Evolutionary conservation across 2,797 vertebrate genomes (phyloP).

Genomic region (Ciconia nigra): DNA sequence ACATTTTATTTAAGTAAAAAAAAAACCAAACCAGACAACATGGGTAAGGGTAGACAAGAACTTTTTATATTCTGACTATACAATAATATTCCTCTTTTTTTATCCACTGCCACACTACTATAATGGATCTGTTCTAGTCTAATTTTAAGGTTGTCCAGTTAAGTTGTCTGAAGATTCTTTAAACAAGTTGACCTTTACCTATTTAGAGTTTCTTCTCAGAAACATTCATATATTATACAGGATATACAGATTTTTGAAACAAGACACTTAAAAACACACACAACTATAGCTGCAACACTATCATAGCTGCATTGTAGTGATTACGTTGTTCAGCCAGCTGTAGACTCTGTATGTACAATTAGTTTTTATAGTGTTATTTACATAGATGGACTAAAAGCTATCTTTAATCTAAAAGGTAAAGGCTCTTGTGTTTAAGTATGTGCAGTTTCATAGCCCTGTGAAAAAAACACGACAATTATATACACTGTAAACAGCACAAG

Average conservation of each 20-base stretch:
- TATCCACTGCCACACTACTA: conserved; percentile 66
- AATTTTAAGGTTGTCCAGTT: conserved; percentile 76
- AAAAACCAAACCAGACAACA: conserved; percentile 64
- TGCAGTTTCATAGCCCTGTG: conserved; percentile 80
- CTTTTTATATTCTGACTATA: conserved; percentile 75
- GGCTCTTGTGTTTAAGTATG: conserved; percentile 75
- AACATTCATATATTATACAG: conserved; percentile 80
- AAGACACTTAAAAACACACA: conserved; percentile 70
- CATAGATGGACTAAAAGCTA: conserved; percentile 74
- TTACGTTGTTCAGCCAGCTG: conserved; percentile 68
- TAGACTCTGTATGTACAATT: conserved; percentile 71
- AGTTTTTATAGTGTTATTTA: conserved; percentile 73
- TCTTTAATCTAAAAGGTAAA: conserved; percentile 73
- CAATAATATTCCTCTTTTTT: conserved; percentile 64
- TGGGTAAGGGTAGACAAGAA: conserved; percentile 62
- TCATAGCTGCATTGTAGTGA: conserved; percentile 73
- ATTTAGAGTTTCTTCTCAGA: conserved; percentile 81
- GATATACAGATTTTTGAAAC: conserved; percentile 76
- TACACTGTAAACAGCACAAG: conserved; percentile 91
- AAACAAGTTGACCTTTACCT: conserved; percentile 73
- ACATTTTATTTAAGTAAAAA: conserved; percentile 84
- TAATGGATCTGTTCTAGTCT: conserved; percentile 68
- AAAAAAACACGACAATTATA: conserved; percentile 76
- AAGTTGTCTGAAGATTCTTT: conserved; percentile 72
- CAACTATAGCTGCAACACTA: conserved; percentile 70